Base-by-base conservation (phyloP, 2,888 invertebrate species). In the Syrphus vitripennis region DNA sequence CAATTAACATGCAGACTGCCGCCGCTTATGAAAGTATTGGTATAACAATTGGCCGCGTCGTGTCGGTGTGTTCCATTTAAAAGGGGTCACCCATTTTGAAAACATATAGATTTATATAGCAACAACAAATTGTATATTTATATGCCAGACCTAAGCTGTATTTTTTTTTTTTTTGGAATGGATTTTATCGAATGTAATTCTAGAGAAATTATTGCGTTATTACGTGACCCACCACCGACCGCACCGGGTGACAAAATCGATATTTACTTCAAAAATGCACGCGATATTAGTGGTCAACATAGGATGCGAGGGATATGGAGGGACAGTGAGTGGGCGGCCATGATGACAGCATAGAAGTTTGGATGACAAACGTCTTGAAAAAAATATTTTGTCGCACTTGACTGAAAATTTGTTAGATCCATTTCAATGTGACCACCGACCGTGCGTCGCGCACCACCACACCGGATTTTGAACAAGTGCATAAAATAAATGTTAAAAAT, bases 181-280 rank as follows among this genome's bases (percentile, higher is more conserved):
- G 70, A 77, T 70, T 59, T 74, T 70, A 65, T 70, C 70, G 74
- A 53, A 40, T 34, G 1, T 79, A 78, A 79, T 83, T 76, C 34
- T 45, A 72, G 59, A 34, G 80, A 63, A 86, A 65, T 74, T 78
- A 82, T 74, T 77, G 63, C 72, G 48, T 72, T 70, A 53, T 82
- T 65, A 74, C 81, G 82, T 82, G 84, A 76, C 83, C n/a, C n/a
- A n/a, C 63, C 61, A 61, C 45, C 69, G 83, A 76, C 71, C 75
- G 83, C n/a, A 69, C 80, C 65, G 70, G 70, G 59, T 76, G 86
- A 82, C 77, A 78, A 82, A 86, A 86, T 77, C 86, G 82, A 86
- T 86, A 77, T 61, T 74, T 37, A 65, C 19, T 75, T 50, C 70
- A 63, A 86, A 86, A 78, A 63, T 82, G 74, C 82, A 86, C 57